Percentiles rank a stretch among this genome's conserved stretches.
Evolutionary conservation across 2,888 invertebrate genomes (phyloP).

Genomic region (Nasonovia ribisnigri): DNA sequence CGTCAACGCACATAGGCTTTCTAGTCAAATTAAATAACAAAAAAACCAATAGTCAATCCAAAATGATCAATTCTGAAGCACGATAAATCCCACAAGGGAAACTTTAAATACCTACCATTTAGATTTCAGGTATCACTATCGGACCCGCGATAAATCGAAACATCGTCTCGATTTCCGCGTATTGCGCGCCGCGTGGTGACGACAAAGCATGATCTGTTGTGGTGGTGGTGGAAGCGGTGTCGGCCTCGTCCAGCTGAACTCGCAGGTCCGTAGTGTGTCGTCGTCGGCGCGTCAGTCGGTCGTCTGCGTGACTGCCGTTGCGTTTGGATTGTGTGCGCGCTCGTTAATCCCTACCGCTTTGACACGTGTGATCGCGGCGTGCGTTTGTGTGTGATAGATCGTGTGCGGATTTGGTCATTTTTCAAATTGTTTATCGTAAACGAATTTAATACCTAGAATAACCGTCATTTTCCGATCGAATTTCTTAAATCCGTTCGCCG

Average conservation of each 20-base stretch:
- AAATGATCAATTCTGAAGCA: neutral
- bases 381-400: neutral
- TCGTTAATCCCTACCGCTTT: neutral
- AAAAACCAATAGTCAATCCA: neutral
- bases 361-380: constrained; percentile 23
- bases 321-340: neutral
- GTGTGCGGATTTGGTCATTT: neutral
- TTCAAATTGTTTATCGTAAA: neutral
- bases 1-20: neutral
- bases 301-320: constrained; percentile 34
- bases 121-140: neutral
- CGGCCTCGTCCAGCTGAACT: constrained; percentile 23
- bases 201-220: neutral
- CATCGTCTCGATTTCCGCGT: constrained; percentile 31
- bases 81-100: neutral
- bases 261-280: neutral
- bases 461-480: neutral
- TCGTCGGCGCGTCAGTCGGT: constrained; percentile 19
- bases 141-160: neutral
- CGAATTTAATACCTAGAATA: neutral
- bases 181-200: neutral
- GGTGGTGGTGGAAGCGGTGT: neutral
- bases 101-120: neutral
- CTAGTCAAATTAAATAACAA: neutral
- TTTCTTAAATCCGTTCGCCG: neutral